Base-by-base conservation (phyloP, 2,888 invertebrate species). In the Lycaena phlaeas region DNA sequence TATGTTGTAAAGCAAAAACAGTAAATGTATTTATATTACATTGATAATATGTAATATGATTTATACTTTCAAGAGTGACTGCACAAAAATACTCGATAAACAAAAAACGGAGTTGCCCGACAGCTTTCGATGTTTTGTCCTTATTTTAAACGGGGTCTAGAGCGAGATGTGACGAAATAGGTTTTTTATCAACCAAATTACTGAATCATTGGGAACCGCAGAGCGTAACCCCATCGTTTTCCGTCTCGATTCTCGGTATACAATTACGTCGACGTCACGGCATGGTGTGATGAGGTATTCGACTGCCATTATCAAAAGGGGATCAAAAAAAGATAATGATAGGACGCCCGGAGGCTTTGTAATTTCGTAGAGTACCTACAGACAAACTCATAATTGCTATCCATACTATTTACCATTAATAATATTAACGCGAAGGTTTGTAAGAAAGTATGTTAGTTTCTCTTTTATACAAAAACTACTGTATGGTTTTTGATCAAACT, bases 181-280 rank as follows among this genome's bases (percentile, higher is more conserved):
- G 38, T 54, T 64, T 53, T 64, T 67, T 67, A 64, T 58, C 49
- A 26, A 53, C 48, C 55, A 69, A 72, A 68, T 61, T 48, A 69
- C 69, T 53, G 57, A 69, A 69, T 76, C 74, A 78, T 65, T 64
- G 66, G 64, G 61, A 52, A 58, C 64, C 65, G 60, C 66, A 55
- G 64, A 72, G 67, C 74, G 74, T 72, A 75, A 69, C 68, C 62
- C 67, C 62, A 60, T 63, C 68, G 60, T 73, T 76, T 71, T 69
- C 72, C 70, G 68, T 56, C 63, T 64, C 67, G 54, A 55, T 76
- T 78, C 78, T 74, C 62, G 68, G 76, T 71, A 81, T 65, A 61
- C 73, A 79, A 82, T 82, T 79, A 81, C 64, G 60, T 59, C 52
- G 58, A 61, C 56, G 45, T 45, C 43, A 48, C 40, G 40, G 36